Evolutionary conservation across 2,888 invertebrate species (phyloP).

Genomic region (Epistrophe eligans): DNA sequence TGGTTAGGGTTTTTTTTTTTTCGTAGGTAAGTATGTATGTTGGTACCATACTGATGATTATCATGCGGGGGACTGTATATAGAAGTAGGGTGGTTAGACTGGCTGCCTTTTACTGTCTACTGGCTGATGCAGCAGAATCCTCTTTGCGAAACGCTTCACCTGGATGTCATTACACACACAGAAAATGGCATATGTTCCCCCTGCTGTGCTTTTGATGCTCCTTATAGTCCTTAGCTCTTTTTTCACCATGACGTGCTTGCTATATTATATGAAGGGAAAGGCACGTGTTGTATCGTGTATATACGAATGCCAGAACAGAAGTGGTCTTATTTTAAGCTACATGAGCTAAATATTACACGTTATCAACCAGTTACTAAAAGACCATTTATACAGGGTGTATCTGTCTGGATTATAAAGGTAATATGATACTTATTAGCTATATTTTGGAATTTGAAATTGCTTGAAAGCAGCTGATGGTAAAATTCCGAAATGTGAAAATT

Average conservation of each 20-base stretch:
- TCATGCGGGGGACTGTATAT: not conserved
- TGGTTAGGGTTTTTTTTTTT: conserved; percentile 31
- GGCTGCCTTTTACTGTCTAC: conserved; percentile 43
- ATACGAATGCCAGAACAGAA: conserved; percentile 34
- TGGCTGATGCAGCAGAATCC: conserved; percentile 63
- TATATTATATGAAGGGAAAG: conserved; percentile 37
- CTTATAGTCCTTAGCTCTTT: conserved; percentile 20
- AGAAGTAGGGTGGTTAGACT: conserved; percentile 33
- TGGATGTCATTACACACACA: conserved; percentile 71
- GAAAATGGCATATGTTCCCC: conserved; percentile 53
- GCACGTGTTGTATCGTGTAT: conserved; percentile 54
- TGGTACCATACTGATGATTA: not conserved
- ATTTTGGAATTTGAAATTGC: too few species aligned
- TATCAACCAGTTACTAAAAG: conserved; percentile 21
- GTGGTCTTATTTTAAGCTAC: conserved; percentile 67
- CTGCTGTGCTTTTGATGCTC: conserved; percentile 35
- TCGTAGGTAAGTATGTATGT: not conserved
- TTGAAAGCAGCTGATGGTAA: too few species aligned
- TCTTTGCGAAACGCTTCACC: conserved; percentile 59
- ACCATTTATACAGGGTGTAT: conserved; percentile 24
- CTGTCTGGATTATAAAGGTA: not conserved
- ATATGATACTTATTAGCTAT: too few species aligned
- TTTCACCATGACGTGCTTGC: conserved; percentile 21
- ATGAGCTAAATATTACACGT: conserved; percentile 61
- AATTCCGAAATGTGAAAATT: too few species aligned